A percentile compares a stretch with the other conserved stretches of the same genome.
Conservation (phyloP, 2,888 invertebrate species). For the Trichopria drosophilae region DNA sequence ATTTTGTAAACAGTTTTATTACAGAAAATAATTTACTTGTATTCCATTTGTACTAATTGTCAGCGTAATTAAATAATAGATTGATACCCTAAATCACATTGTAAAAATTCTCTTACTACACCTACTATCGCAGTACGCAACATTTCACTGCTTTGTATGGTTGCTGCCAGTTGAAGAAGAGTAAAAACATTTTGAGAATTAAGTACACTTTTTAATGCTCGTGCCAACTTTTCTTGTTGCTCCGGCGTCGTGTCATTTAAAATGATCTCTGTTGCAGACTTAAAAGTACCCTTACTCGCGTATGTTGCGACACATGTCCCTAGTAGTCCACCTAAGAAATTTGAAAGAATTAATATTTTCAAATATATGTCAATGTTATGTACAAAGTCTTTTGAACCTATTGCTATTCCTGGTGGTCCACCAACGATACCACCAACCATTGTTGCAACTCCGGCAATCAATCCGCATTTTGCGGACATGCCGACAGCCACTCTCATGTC, state of each 20-base stretch:
- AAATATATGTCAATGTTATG: not conserved
- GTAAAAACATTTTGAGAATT: slow-evolving; percentile 29
- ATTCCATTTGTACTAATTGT: too few species aligned
- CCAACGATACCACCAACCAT: slow-evolving; percentile 28
- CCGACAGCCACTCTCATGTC: slow-evolving; percentile 29
- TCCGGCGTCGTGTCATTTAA: slow-evolving; percentile 19
- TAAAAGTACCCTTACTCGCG: slow-evolving; percentile 29
- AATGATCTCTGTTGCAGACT: slow-evolving; percentile 35
- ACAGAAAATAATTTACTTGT: too few species aligned
- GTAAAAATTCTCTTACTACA: slow-evolving; percentile 25
- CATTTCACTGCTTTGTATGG: slow-evolving; percentile 13
- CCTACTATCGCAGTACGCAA: slow-evolving; percentile 15
- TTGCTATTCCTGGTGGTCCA: slow-evolving; percentile 32
- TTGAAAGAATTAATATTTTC: not conserved
- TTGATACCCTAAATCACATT: slow-evolving; percentile 23
- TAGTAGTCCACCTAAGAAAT: slow-evolving; percentile 27
- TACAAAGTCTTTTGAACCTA: slow-evolving; percentile 25
- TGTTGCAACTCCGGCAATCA: slow-evolving; percentile 20
- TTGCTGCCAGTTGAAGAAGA: slow-evolving; percentile 18
- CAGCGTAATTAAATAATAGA: too few species aligned
- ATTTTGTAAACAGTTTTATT: too few species aligned
- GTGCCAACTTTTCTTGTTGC: slow-evolving; percentile 29
- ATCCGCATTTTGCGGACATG: slow-evolving; percentile 25
- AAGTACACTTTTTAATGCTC: slow-evolving; percentile 23
- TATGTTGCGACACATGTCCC: slow-evolving; percentile 21